Evolutionary conservation across 2,888 invertebrate genomes (phyloP).

Genomic region (Caenorhabditis sulstoni): DNA sequence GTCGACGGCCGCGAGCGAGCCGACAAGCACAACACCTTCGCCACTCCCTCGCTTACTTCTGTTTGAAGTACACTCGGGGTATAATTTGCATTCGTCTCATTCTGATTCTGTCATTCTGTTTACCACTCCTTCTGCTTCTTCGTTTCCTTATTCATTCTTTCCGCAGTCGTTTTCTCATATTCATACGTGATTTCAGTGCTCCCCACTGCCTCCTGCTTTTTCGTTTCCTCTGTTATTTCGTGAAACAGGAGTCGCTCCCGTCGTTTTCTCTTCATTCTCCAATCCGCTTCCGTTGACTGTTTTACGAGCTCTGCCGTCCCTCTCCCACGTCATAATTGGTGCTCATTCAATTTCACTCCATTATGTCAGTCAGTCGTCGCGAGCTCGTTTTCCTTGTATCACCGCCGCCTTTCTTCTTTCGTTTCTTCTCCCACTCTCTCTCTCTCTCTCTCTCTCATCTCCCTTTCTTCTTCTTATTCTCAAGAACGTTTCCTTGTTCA

Average conservation of each 20-base stretch:
- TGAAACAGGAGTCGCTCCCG: no score
- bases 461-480: no score
- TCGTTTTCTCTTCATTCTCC: no score
- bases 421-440: conserved; percentile 22
- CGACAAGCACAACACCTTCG: conserved; percentile 4
- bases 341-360: conserved; percentile 46
- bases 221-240: not conserved
- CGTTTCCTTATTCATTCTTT: conserved; percentile 1
- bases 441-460: conserved; percentile 16
- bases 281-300: not conserved
- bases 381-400: conserved; percentile 12
- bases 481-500: conserved; percentile 24
- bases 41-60: not conserved
- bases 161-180: conserved; percentile 31
- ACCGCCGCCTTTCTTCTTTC: conserved; percentile 32
- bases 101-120: conserved; percentile 29
- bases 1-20: conserved; percentile 14
- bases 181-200: conserved; percentile 14
- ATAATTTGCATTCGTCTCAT: not conserved
- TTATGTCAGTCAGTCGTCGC: conserved; percentile 30
- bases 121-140: conserved; percentile 18
- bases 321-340: conserved; percentile 43
- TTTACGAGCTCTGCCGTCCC: conserved; percentile 19
- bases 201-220: not conserved
- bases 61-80: not conserved